Evolutionary conservation across 1,140 invertebrate species (phyloP).

Genomic region (Bombus waltoni): DNA sequence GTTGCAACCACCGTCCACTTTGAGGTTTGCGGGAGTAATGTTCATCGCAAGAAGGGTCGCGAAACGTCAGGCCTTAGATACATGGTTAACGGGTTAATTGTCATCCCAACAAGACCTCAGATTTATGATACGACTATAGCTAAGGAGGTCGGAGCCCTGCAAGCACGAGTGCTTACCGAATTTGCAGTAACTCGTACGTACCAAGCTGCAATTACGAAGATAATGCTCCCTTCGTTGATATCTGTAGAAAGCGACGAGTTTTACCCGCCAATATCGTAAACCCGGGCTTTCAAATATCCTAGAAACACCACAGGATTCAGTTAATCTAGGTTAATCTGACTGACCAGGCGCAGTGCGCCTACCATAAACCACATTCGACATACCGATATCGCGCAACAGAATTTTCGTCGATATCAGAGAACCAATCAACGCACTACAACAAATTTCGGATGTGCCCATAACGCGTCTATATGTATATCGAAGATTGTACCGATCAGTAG

Average conservation of each 20-base stretch:
- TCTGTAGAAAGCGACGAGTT: not conserved
- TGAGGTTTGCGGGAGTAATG: not conserved
- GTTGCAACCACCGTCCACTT: not conserved
- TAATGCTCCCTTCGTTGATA: not conserved
- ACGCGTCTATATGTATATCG: too few relatives aligned
- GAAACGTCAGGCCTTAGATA: not conserved
- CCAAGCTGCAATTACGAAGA: not conserved
- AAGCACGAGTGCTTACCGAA: not conserved
- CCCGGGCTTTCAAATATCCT: too few relatives aligned
- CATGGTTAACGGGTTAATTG: not conserved
- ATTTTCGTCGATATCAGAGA: not conserved
- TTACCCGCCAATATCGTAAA: not conserved
- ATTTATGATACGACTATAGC: not conserved
- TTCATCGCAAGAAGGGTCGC: not conserved
- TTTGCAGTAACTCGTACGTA: not conserved
- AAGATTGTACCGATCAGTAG: too few relatives aligned
- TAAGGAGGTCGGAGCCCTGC: not conserved
- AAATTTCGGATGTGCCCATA: too few relatives aligned
- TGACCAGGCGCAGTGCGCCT: not conserved
- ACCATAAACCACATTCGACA: not conserved
- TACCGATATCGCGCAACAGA: too few relatives aligned
- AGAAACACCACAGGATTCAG: not conserved
- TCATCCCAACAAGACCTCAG: not conserved
- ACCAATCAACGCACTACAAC: too few relatives aligned
- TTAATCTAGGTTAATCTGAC: not conserved